A percentile compares a stretch with the other conserved stretches of the same genome.
These are phyloP conservation scores for Hylyphantes graminicola DNA, from an alignment of 1,140 invertebrate species.

Conservation along the genomic window DNA sequence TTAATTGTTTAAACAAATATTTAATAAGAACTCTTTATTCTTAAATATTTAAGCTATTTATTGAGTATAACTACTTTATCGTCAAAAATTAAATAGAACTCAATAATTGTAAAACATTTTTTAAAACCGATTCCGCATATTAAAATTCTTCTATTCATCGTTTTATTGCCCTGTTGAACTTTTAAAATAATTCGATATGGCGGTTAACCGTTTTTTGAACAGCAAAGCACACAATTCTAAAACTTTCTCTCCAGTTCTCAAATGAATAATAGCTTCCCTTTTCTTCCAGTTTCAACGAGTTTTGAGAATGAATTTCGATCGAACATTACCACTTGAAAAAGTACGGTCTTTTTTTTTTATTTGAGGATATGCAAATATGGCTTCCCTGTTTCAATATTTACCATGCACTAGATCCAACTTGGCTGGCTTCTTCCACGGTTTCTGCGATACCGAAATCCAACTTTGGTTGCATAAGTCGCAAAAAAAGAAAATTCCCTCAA, in stretches of 20 bases:
- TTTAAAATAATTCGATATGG: constrained; percentile 8
- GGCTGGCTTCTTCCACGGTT: constrained; percentile 34
- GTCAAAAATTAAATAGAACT: too few relatives aligned
- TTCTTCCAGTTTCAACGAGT: constrained; percentile 8
- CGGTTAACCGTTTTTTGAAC: constrained; percentile 47
- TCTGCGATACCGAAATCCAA: neutral
- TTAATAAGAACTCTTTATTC: too few relatives aligned
- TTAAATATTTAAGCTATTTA: too few relatives aligned
- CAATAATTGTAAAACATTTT: too few relatives aligned
- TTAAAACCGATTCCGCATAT: too few relatives aligned
- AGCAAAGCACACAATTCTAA: constrained; percentile 44
- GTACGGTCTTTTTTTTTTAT: constrained; percentile 22
- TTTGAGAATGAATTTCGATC: constrained; percentile 1
- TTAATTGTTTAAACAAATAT: too few relatives aligned
- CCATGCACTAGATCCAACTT: constrained; percentile 51
- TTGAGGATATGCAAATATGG: constrained; percentile 49
- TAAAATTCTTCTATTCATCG: neutral
- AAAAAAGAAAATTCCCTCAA: neutral
- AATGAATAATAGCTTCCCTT: neutral
- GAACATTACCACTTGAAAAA: constrained; percentile 39
- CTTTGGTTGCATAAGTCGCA: constrained; percentile 24
- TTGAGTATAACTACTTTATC: too few relatives aligned
- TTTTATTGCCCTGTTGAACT: neutral
- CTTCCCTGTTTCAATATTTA: constrained; percentile 52
- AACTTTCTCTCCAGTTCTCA: neutral